Evolutionary conservation across 2,888 invertebrate species (phyloP), one percentile per base, ranked within the genome.

Genomic region (Oligia fasciuncula): DNA sequence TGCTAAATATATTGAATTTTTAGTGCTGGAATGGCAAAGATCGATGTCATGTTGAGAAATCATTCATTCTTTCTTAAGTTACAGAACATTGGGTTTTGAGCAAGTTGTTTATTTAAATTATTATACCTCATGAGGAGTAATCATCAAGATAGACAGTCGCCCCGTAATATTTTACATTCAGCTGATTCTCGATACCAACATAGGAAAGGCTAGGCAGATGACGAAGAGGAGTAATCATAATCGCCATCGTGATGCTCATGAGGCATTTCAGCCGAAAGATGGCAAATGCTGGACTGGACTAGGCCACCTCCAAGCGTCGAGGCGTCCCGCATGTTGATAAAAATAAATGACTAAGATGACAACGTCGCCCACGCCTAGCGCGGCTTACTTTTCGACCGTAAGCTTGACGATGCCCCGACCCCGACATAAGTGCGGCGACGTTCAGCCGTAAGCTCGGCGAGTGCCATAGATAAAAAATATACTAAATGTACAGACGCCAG

Each of bases 31-130:
- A 80, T 35, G 46, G 23, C 19, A 13, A 23, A 9, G 9, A 4
- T 46, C 4, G 35, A 14, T 23, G 49, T 29, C n/a, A 49, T 40
- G 2, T 51, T 46, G 29, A 4, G 4, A 79, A 43, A 83, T 79
- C 75, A 73, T 83, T 83, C 79, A 51, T 29, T 83, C 84, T 76
- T 83, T 83, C 62, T 11, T 2, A n/a, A 6, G 19, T 11, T n/a
- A 57, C 8, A 14, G 35, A 76, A 73, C 72, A 5, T 43, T n/a
- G 63, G 14, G 0, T 72, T 80, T 81, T 81, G 9, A 67, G 63
- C 23, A 6, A 13, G 5, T 35, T 23, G 43, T 46, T 43, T 29
- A 9, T 57, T 35, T 23, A n/a, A 40, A 40, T 40, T 3, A n/a
- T 14, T 40, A 66, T 8, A 46, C 46, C 23, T 46, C n/a, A 46